phyloP scores from a whole-genome alignment of 1,140 invertebrate genomes.

The Drosophila arawakana region DNA sequence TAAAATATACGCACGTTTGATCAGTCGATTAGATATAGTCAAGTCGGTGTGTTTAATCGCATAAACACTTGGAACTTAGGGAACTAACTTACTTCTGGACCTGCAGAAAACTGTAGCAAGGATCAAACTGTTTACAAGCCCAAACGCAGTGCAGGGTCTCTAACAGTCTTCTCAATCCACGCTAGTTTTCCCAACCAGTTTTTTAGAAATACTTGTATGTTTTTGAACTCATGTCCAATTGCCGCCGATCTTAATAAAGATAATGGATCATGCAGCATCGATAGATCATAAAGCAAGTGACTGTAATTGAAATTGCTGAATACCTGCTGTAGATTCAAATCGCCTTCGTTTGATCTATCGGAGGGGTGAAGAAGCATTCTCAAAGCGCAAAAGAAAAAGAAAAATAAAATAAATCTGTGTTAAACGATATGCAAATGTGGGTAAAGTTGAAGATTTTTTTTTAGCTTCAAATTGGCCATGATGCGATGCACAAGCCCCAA shows the following conservation, averaged over 20 bases:
- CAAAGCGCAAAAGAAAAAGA: neutral
- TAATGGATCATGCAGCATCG: slow-evolving; percentile 8
- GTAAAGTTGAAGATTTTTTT: neutral
- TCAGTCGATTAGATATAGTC: no score
- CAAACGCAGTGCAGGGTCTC: neutral
- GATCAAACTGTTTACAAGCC: no score
- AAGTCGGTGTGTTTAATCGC: no score
- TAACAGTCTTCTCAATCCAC: neutral
- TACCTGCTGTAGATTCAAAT: neutral
- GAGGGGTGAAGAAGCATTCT: neutral
- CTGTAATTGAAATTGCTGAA: slow-evolving; percentile 6
- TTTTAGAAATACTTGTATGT: neutral
- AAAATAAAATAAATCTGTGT: slow-evolving; percentile 6
- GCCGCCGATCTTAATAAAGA: neutral
- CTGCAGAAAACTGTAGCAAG: no score
- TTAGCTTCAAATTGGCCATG: neutral
- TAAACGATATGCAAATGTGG: slow-evolving; percentile 18
- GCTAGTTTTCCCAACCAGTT: neutral
- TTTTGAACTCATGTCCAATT: slow-evolving; percentile 12
- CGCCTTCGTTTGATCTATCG: slow-evolving; percentile 10
- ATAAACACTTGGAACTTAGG: no score
- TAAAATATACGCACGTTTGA: neutral
- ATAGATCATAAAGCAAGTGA: slow-evolving; percentile 5
- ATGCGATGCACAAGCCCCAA: slow-evolving; percentile 1
- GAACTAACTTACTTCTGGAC: no score